phyloP scores from a whole-genome alignment of 2,113 vertebrate species.

The Glaucidium brasilianum region DNA sequence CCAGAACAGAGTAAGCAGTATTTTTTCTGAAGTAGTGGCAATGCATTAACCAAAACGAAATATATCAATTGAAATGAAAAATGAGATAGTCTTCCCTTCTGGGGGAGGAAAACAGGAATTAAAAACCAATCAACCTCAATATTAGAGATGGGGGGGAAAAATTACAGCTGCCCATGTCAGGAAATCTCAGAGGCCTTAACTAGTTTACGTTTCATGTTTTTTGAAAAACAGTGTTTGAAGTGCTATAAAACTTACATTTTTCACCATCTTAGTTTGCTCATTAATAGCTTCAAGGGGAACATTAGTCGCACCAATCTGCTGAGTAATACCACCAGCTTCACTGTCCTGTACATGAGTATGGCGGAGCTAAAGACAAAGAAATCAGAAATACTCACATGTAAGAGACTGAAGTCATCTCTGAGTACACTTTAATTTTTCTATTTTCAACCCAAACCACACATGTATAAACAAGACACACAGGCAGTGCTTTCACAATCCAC shows the following conservation, averaged over 20 bases:
- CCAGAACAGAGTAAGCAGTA: background rate
- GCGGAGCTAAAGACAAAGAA: slow-evolving; percentile 77
- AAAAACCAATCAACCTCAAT: background rate
- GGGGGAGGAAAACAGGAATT: background rate
- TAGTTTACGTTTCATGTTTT: background rate
- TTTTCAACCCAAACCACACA: background rate
- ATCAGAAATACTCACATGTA: background rate
- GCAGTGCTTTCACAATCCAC: background rate
- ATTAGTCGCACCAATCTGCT: slow-evolving; percentile 98
- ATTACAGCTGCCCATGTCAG: background rate
- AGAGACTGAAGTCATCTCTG: background rate
- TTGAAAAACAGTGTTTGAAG: background rate
- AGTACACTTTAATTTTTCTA: background rate
- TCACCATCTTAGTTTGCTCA: slow-evolving; percentile 96
- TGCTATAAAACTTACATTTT: slow-evolving; percentile 81
- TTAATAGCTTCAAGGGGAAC: slow-evolving; percentile 92
- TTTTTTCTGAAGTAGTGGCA: background rate
- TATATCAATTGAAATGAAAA: background rate
- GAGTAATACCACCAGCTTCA: slow-evolving; percentile 97
- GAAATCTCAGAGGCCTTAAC: background rate
- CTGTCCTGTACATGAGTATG: slow-evolving; percentile 95
- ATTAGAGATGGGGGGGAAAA: background rate
- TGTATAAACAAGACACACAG: background rate
- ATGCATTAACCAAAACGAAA: background rate
- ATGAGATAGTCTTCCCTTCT: background rate